These are phyloP conservation scores for Perca fluviatilis DNA, from an alignment of 2,113 vertebrate species.

Conservation along the genomic window DNA sequence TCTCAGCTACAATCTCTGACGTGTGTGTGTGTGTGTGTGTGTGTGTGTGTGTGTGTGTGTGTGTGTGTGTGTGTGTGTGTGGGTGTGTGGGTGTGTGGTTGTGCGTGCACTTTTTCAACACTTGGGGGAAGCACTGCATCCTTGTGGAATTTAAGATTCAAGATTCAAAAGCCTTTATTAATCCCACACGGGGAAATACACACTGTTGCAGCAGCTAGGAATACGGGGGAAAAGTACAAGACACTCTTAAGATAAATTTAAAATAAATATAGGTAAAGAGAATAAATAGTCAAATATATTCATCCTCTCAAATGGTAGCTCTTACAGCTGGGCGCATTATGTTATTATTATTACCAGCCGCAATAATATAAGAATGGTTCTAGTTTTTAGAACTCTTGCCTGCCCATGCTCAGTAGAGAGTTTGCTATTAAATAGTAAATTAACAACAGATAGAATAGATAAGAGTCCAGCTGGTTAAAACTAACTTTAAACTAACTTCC, in stretches of 20 bases:
- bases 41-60: not conserved
- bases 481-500: too few relatives aligned
- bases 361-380: too few relatives aligned
- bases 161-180: too few relatives aligned
- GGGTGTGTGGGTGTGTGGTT: not conserved
- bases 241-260: too few relatives aligned
- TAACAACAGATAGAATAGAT: too few relatives aligned
- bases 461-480: too few relatives aligned
- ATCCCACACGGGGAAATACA: too few relatives aligned
- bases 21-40: slow-evolving; percentile 17
- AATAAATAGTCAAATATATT: too few relatives aligned
- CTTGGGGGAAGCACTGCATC: slow-evolving; percentile 27
- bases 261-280: too few relatives aligned
- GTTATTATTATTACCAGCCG: not conserved
- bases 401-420: not conserved
- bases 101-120: slow-evolving; percentile 19
- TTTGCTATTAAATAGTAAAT: not conserved
- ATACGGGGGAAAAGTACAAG: too few relatives aligned
- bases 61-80: not conserved
- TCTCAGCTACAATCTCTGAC: not conserved
- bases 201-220: too few relatives aligned
- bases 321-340: not conserved
- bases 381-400: not conserved
- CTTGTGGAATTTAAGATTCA: not conserved
- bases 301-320: not conserved